Evolutionary conservation across 2,888 invertebrate genomes (phyloP), one percentile per base, ranked within the genome.

Genomic region (Hyposoter dolosus): DNA sequence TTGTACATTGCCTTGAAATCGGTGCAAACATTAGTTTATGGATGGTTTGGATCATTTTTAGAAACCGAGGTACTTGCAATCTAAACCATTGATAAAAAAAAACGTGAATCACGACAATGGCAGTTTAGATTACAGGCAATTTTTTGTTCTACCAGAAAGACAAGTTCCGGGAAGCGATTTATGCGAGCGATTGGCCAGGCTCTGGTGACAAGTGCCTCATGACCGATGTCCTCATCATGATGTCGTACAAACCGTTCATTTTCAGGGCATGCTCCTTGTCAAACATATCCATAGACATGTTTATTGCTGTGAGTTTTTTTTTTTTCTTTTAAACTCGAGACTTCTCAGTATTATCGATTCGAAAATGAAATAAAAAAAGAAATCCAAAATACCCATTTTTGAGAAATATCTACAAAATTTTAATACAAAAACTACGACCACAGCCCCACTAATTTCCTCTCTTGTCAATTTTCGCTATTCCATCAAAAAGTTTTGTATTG

Each of bases 191-290:
- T 7, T 91, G 91, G 91, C 43, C 85, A 12, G 75, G 77, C 7
- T 83, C 75, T 3, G 80, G 77, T 6, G 84, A 90, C 28, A 79
- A 32, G 32, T 28, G 71, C 9, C 63, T 89, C 7, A 88, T 82
- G 80, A 81, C 85, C 3, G 88, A 84, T 10, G 35, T 91, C 32
- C 47, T 88, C 0, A 60, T 90, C 1, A 82, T 89, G 35, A 84
- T 90, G 2, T 82, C 81, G 56, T 90, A 91, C 74, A 90, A 87
- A 45, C 90, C 91, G 19, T 76, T 92, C 0, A 40, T 72, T 50
- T 71, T 92, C 12, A 89, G 77, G 66, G 90, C 88, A 0, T 88
- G 88, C 50, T 82, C 85, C 40, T 82, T 90, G 65, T 87, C 89
- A 66, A 47, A 63, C n/a, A 82, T 91, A 40, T 88, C 90, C 5